Evolutionary conservation across 2,888 invertebrate genomes (phyloP).

Genomic region (Apodemia hepburni): DNA sequence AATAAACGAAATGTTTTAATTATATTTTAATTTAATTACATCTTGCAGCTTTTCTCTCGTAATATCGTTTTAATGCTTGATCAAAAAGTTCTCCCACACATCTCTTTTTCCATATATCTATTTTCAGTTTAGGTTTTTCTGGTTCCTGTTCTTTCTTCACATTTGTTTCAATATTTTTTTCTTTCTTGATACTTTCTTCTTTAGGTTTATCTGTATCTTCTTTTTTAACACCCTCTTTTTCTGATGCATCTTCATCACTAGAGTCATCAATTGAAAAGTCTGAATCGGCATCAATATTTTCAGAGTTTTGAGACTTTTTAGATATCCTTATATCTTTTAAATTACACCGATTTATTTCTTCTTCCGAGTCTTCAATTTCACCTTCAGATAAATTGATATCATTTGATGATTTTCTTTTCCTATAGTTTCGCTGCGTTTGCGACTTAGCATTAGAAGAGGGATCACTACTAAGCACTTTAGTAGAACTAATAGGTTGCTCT

Average conservation of each 20-base stretch:
- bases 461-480: constrained; percentile 22
- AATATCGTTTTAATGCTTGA: constrained; percentile 87
- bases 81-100: constrained; percentile 89
- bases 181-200: constrained; percentile 34
- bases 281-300: constrained; percentile 86
- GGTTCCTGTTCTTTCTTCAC: constrained; percentile 19
- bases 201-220: constrained; percentile 25
- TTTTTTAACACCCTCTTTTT: constrained; percentile 20
- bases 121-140: constrained; percentile 68
- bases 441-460: constrained; percentile 16
- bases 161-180: constrained; percentile 30
- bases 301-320: constrained; percentile 66
- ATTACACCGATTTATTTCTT: constrained; percentile 67
- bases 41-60: constrained; percentile 84
- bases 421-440: constrained; percentile 76
- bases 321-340: constrained; percentile 56
- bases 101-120: constrained; percentile 91
- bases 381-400: constrained; percentile 61
- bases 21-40: constrained; percentile 36
- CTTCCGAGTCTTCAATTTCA: constrained; percentile 66
- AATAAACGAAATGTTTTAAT: constrained; percentile 11
- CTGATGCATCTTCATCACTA: constrained; percentile 65
- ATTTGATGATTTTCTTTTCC: constrained; percentile 77
- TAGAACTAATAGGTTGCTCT: constrained; percentile 22
- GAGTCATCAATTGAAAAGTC: constrained; percentile 86